Evolutionary conservation across 2,888 invertebrate genomes (phyloP).

Genomic region (Branchipolynoe longqiensis): DNA sequence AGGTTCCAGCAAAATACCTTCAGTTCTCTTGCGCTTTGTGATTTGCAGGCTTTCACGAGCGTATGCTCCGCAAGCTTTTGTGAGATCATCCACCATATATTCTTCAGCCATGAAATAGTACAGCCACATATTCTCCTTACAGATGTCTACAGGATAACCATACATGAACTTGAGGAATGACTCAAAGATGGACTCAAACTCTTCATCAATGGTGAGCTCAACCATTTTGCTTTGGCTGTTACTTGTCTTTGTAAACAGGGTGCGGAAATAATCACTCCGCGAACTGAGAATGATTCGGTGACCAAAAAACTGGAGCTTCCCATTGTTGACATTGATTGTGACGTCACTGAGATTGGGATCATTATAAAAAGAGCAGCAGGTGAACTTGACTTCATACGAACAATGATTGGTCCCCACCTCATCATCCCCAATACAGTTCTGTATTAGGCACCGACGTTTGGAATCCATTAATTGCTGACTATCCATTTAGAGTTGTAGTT

Average conservation of each 20-base stretch:
- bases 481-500: too few relatives aligned
- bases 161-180: conserved; percentile 30
- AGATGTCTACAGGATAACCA: conserved; percentile 3
- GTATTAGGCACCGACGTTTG: conserved; percentile 3
- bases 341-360: conserved; percentile 22
- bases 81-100: conserved; percentile 37
- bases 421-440: background rate
- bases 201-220: background rate
- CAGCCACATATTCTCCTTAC: conserved; percentile 40
- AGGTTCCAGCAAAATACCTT: background rate
- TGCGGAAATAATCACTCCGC: conserved; percentile 20
- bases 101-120: conserved; percentile 29
- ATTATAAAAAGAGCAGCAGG: conserved; percentile 28
- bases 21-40: background rate
- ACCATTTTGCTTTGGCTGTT: background rate
- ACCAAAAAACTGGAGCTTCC: background rate
- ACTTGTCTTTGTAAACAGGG: background rate
- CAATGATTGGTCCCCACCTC: background rate
- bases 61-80: conserved; percentile 34
- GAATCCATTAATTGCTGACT: conserved; percentile 26
- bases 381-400: conserved; percentile 42
- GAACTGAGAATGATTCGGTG: conserved; percentile 11
- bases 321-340: conserved; percentile 18
- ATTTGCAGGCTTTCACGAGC: background rate
- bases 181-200: conserved; percentile 28